Evolutionary conservation across 1,140 invertebrate genomes (phyloP).

Genomic region (Conus betulinus): DNA sequence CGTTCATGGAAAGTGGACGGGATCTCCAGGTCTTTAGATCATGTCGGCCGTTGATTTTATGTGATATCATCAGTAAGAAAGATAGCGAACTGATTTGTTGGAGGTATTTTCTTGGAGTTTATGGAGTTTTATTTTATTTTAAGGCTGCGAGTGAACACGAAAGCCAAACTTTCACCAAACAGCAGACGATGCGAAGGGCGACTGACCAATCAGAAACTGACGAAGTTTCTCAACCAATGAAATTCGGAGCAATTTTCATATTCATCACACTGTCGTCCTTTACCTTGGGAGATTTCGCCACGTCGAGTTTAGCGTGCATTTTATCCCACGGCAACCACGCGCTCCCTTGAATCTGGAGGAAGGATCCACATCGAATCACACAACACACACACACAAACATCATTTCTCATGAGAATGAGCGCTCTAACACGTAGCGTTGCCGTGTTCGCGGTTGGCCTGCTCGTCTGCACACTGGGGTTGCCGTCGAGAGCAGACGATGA

Average conservation of each 20-base stretch:
- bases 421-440: background rate
- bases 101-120: too few relatives aligned
- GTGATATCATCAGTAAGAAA: too few relatives aligned
- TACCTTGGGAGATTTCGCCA: constrained; percentile 20
- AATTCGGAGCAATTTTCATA: background rate
- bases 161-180: too few relatives aligned
- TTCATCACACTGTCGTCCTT: background rate
- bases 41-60: too few relatives aligned
- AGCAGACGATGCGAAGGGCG: background rate
- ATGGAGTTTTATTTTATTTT: too few relatives aligned
- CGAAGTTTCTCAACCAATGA: background rate
- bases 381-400: background rate
- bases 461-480: background rate
- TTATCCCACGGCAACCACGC: background rate
- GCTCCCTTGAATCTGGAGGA: background rate
- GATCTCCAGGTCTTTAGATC: too few relatives aligned
- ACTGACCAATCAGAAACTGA: background rate
- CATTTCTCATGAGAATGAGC: background rate
- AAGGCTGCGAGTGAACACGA: too few relatives aligned
- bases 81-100: too few relatives aligned
- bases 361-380: background rate
- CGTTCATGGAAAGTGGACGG: too few relatives aligned
- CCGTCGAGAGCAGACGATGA: constrained; percentile 9
- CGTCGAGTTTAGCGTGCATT: constrained; percentile 20
- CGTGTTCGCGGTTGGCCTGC: background rate